Evolutionary conservation across 2,797 vertebrate species (phyloP), one percentile per base, ranked within the genome.

Genomic region (Cottoperca gobio): DNA sequence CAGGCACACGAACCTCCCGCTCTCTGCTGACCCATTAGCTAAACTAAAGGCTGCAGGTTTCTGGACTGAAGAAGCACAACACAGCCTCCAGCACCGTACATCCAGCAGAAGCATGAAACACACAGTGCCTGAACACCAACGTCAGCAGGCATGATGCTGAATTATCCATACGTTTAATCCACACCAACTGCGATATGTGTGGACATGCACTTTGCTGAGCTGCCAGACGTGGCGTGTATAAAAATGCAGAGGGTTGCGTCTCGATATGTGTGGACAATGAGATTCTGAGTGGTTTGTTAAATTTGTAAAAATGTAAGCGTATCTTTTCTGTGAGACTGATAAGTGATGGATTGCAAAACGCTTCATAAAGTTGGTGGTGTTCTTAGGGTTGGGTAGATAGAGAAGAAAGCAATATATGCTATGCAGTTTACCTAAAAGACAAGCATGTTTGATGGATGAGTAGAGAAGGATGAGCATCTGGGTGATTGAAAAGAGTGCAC

Each of bases 1-100:
- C 39, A 42, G n/a, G 39, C 60, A 78, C 49, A 60, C 58, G 49
- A n/a, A 72, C 68, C n/a, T 13, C 21, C 21, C 13, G 13, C 10
- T 40, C 10, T 46, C 8, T 52, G 16, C 61, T 49, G 50, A 70
- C 7, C 48, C 43, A 76, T 73, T 66, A 65, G 39, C 21, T 26
- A 14, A 65, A 39, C 23, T 64, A 59, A 82, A 73, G 66, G 52
- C 46, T 3, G 9, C 14, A 49, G 16, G 31, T 31, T 33, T 33
- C 8, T 31, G 8, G 24, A 17, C 13, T 40, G 16, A 64, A 49
- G 19, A 52, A 37, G 14, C 31, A 72, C 24, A 46, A 14, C 19
- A 53, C 14, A 52, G 5, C 52, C 8, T 28, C 0, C 4, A 33
- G 5, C 19, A 60, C 10, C 31, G 45, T 14, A 6, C 35, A 23